Evolutionary conservation across 2,888 invertebrate genomes (phyloP).

Genomic region (Rhorus exstirpatorius): DNA sequence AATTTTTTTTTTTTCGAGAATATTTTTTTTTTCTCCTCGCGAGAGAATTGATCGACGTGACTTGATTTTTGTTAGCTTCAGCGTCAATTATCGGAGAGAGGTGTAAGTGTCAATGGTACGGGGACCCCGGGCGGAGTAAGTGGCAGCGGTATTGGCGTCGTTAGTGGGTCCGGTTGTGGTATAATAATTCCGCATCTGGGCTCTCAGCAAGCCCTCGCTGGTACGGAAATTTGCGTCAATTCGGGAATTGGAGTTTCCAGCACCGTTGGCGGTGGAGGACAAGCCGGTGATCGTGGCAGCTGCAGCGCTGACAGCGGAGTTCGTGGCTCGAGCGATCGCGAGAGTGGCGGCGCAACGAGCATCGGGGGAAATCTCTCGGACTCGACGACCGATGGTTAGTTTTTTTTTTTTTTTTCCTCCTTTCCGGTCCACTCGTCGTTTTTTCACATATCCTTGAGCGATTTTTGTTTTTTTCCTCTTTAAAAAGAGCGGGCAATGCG

Average conservation of each 20-base stretch:
- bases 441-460: neutral
- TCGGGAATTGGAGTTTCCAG: slow-evolving; percentile 83
- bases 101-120: slow-evolving; percentile 87
- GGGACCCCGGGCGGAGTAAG: slow-evolving; percentile 85
- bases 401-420: neutral
- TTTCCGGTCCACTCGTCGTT: neutral
- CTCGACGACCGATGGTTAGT: slow-evolving; percentile 91
- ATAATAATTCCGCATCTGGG: slow-evolving; percentile 85
- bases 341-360: slow-evolving; percentile 93
- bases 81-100: slow-evolving; percentile 90
- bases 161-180: slow-evolving; percentile 79
- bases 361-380: slow-evolving; percentile 94
- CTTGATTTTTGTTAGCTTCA: too few species aligned
- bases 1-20: too few species aligned
- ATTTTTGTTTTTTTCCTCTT: neutral
- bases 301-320: slow-evolving; percentile 96
- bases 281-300: slow-evolving; percentile 91
- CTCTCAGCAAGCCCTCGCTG: slow-evolving; percentile 83
- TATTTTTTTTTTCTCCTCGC: too few species aligned
- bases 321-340: slow-evolving; percentile 93
- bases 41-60: too few species aligned
- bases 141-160: slow-evolving; percentile 85
- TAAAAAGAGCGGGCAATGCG: too few species aligned
- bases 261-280: slow-evolving; percentile 85
- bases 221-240: slow-evolving; percentile 79